Evolutionary conservation across 2,113 vertebrate species (phyloP), one percentile per base, ranked within the genome.

Genomic region (Chloroceryle aenea): DNA sequence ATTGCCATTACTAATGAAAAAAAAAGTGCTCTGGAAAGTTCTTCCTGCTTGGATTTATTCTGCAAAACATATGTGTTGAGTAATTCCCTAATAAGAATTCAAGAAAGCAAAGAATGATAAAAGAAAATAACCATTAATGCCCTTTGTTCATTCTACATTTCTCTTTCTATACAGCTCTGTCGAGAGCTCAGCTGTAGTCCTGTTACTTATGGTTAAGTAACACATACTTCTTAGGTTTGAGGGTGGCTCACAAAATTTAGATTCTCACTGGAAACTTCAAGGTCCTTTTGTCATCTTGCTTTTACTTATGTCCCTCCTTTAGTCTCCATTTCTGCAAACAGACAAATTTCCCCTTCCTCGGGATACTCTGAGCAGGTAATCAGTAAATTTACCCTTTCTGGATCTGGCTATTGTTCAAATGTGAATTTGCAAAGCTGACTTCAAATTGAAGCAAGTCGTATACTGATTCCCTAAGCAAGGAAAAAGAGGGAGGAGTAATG

Each of bases 71-170:
- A 83, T 79, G 12, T 95, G 63, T 93, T 95, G 95, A 83, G 93
- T 87, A 91, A 89, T 91, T 91, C 34, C 74, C 73, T 89, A 82
- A 85, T 69, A 96, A 80, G 34, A 95, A 93, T 64, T 81, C 62
- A 86, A 85, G 91, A 83, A 96, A 85, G 40, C 25, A 74, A 42
- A 62, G 30, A 91, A 75, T 17, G 73, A 77, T 82, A 74, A 74
- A 90, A 69, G 52, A 90, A 92, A 96, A 91, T 45, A 76, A 67
- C 21, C 6, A 48, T 86, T 86, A 73, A 63, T 56, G 6, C 22
- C 9, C 32, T 34, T 73, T 76, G n/a, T 58, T 71, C 30, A 21
- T 56, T 76, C 16, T 69, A 12, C 1, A 0, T 63, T 50, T 77
- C 55, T 82, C 14, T 93, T 95, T 64, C 20, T 74, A 8, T 87